phyloP scores from a whole-genome alignment of 2,888 invertebrate genomes.

The Drosophila hamatofila region DNA sequence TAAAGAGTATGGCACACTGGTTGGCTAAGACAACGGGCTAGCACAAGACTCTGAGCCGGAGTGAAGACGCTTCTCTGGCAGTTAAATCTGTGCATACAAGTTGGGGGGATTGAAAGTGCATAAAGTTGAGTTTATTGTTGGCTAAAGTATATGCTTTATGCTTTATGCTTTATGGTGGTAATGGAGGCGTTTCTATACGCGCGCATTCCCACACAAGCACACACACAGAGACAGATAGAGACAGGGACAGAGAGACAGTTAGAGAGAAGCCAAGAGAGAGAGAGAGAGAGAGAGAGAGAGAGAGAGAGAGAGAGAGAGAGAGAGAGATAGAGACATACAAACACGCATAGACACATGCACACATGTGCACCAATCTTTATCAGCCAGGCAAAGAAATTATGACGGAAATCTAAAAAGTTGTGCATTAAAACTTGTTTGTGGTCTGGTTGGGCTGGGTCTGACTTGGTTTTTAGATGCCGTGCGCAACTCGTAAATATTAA shows the following conservation, averaged over 20 bases:
- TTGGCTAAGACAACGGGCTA: conserved; percentile 51
- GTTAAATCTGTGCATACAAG: conserved; percentile 82
- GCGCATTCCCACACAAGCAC: conserved; percentile 1
- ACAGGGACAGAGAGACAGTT: too few relatives aligned
- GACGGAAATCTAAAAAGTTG: conserved; percentile 80
- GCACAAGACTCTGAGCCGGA: conserved; percentile 20
- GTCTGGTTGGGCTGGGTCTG: conserved; percentile 45
- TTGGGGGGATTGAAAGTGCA: conserved; percentile 82
- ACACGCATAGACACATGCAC: conserved; percentile 9
- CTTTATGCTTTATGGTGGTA: conserved; percentile 71
- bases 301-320: too few relatives aligned
- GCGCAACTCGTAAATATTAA: conserved; percentile 65
- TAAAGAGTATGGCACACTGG: conserved; percentile 9
- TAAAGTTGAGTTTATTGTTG: conserved; percentile 82
- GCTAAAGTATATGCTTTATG: conserved; percentile 80
- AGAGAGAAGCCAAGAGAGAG: too few relatives aligned
- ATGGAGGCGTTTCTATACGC: conserved; percentile 55
- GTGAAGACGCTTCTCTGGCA: conserved; percentile 45
- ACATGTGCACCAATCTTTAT: conserved; percentile 70
- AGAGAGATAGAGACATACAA: not conserved
- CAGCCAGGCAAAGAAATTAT: conserved; percentile 75
- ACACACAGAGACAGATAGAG: not conserved
- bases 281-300: too few relatives aligned
- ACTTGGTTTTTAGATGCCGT: conserved; percentile 43
- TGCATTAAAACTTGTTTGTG: conserved; percentile 79